Evolutionary conservation across 30 jellyfish, hydroid and myxozoan genomes (phyloP).

Genomic region (Chrysaora quinquecirrha): DNA sequence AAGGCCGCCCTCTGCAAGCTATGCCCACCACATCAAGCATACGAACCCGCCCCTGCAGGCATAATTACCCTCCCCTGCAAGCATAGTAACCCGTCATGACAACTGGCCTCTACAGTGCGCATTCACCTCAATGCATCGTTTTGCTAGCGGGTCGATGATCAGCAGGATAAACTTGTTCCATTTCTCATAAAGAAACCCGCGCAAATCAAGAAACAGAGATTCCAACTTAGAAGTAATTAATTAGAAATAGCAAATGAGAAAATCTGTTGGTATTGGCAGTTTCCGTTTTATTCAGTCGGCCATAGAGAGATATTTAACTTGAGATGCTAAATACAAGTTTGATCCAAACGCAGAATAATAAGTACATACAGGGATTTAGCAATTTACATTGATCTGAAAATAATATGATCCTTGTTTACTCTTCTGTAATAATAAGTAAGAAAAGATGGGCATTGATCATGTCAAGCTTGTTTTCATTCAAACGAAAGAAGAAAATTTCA

Average conservation of each 20-base stretch:
- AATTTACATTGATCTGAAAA: slow-evolving; percentile 71
- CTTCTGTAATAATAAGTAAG: slow-evolving; percentile 24
- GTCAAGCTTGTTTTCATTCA: not conserved
- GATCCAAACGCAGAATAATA: slow-evolving; percentile 51
- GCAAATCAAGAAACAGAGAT: no score
- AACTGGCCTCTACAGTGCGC: no score
- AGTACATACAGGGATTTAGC: slow-evolving; percentile 44
- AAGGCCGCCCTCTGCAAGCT: no score
- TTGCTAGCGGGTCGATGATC: no score
- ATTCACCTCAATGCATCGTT: no score
- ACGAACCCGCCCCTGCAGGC: no score
- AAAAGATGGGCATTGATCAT: slow-evolving; percentile 1
- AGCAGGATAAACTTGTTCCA: no score
- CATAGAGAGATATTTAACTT: slow-evolving; percentile 26
- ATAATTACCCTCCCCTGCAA: no score
- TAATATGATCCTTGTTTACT: slow-evolving; percentile 70
- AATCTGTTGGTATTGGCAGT: slow-evolving; percentile 60
- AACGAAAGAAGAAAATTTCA: not conserved
- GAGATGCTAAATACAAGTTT: slow-evolving; percentile 51
- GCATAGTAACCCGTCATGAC: no score
- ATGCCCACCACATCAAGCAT: no score
- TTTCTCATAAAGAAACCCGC: no score
- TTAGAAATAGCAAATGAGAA: slow-evolving; percentile 42
- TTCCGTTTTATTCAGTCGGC: slow-evolving; percentile 63
- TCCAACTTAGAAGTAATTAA: slow-evolving; percentile 52